Percentiles rank a stretch among this genome's conserved stretches.
Conservation (phyloP, 2,113 vertebrate species). For the Pituophis catenifer region DNA sequence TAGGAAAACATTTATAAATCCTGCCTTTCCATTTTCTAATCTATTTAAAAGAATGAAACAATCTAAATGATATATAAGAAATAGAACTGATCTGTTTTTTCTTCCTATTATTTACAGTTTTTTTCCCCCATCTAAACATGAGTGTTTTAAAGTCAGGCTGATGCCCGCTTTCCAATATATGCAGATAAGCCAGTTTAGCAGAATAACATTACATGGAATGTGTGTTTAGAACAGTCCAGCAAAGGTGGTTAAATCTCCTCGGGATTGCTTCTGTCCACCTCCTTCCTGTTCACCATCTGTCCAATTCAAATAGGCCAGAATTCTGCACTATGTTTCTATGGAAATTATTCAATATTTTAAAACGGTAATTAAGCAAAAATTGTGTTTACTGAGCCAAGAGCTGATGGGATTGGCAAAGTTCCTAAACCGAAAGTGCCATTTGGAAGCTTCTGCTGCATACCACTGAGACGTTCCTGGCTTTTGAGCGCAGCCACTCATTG, state of each 20-base stretch:
- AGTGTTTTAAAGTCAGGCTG: neutral
- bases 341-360: constrained; percentile 51
- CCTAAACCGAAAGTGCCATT: constrained; percentile 43
- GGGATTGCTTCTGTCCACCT: constrained; percentile 11
- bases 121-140: neutral
- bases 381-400: constrained; percentile 45
- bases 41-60: neutral
- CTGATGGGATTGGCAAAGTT: constrained; percentile 20
- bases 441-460: constrained; percentile 31
- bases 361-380: constrained; percentile 44
- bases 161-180: neutral
- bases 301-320: constrained; percentile 46
- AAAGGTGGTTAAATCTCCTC: constrained; percentile 23
- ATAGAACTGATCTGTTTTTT: neutral
- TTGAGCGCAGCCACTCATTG: constrained; percentile 17
- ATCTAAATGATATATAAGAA: neutral
- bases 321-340: constrained; percentile 43
- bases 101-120: neutral
- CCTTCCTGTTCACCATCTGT: constrained; percentile 34
- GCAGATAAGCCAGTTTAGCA: neutral
- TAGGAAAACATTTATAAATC: neutral
- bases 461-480: constrained; percentile 37
- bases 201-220: constrained; percentile 7
- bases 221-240: constrained; percentile 30
- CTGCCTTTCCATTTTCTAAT: neutral